Percentiles rank a stretch among this genome's conserved stretches.
These are phyloP conservation scores for Drosophila nasuta DNA, from an alignment of 1,140 invertebrate species.

Conservation along the genomic window DNA sequence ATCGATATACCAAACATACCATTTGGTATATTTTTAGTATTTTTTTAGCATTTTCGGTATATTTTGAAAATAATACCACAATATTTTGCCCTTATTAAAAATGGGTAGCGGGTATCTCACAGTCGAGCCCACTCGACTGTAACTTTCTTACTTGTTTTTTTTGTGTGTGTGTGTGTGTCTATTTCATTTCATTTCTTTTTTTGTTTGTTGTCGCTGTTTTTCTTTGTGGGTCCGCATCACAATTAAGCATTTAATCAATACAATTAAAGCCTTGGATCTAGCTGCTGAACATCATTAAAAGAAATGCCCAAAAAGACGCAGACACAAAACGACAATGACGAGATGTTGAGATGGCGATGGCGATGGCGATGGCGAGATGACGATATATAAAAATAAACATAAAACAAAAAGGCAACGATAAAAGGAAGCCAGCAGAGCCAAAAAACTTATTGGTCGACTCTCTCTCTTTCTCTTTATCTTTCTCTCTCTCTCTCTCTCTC, in stretches of 20 bases:
- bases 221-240: slow-evolving; percentile 41
- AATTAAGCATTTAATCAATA: slow-evolving; percentile 81
- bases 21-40: too few relatives aligned
- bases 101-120: too few relatives aligned
- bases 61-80: too few relatives aligned
- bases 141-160: too few relatives aligned
- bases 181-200: slow-evolving; percentile 4
- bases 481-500: too few relatives aligned
- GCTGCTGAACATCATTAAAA: slow-evolving; percentile 66
- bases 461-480: too few relatives aligned
- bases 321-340: slow-evolving; percentile 37
- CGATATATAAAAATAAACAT: slow-evolving; percentile 23
- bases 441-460: slow-evolving; percentile 36
- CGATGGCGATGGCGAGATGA: slow-evolving; percentile 47
- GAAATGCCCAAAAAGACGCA: slow-evolving; percentile 37
- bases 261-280: slow-evolving; percentile 75
- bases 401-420: slow-evolving; percentile 25
- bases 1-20: too few relatives aligned
- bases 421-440: slow-evolving; percentile 28
- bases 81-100: too few relatives aligned
- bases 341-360: neutral
- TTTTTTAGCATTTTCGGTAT: too few relatives aligned
- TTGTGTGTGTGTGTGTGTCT: slow-evolving; percentile 1
- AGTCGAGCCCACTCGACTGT: too few relatives aligned
- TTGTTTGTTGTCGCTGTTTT: slow-evolving; percentile 8